phyloP scores from a whole-genome alignment of 1,140 invertebrate species.

The Zaprionus vittiger region DNA sequence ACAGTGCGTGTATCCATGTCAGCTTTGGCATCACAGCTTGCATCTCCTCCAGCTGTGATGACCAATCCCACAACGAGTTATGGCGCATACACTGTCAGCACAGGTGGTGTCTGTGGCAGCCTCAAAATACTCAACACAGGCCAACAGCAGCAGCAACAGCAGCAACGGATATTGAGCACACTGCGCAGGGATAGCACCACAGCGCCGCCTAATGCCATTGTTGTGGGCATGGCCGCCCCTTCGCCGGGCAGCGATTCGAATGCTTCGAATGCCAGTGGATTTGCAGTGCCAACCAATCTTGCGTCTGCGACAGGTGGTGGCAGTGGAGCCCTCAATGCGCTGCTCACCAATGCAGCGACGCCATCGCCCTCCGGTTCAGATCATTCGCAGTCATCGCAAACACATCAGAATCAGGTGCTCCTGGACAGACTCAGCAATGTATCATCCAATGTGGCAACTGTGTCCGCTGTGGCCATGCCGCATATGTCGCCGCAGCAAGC shows the following conservation, averaged over 20 bases:
- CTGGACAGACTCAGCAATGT: slow-evolving; percentile 78
- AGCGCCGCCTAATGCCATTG: slow-evolving; percentile 76
- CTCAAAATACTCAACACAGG: slow-evolving; percentile 78
- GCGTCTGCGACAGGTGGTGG: slow-evolving; percentile 48
- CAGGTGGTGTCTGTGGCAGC: slow-evolving; percentile 59
- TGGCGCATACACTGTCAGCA: slow-evolving; percentile 68
- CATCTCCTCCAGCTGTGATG: slow-evolving; percentile 83
- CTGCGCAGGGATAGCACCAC: slow-evolving; percentile 74
- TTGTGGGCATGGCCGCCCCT: slow-evolving; percentile 78
- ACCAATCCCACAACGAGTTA: slow-evolving; percentile 78
- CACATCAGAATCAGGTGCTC: slow-evolving; percentile 77
- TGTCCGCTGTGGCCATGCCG: slow-evolving; percentile 70
- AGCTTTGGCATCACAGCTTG: slow-evolving; percentile 81
- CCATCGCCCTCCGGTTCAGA: slow-evolving; percentile 79
- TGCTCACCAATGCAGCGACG: slow-evolving; percentile 72
- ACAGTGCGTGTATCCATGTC: slow-evolving; percentile 83
- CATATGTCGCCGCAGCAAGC: slow-evolving; percentile 80
- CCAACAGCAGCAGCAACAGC: slow-evolving; percentile 66
- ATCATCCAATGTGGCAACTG: slow-evolving; percentile 64
- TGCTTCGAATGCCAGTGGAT: slow-evolving; percentile 81
- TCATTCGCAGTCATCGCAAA: slow-evolving; percentile 78
- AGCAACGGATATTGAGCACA: slow-evolving; percentile 70
- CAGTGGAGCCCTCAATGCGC: slow-evolving; percentile 53
- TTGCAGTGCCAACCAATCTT: slow-evolving; percentile 74
- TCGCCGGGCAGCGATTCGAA: slow-evolving; percentile 84